A percentile compares a stretch with the other conserved stretches of the same genome.
Conservation (phyloP, 2,797 vertebrate species). For the Falco concolor region DNA sequence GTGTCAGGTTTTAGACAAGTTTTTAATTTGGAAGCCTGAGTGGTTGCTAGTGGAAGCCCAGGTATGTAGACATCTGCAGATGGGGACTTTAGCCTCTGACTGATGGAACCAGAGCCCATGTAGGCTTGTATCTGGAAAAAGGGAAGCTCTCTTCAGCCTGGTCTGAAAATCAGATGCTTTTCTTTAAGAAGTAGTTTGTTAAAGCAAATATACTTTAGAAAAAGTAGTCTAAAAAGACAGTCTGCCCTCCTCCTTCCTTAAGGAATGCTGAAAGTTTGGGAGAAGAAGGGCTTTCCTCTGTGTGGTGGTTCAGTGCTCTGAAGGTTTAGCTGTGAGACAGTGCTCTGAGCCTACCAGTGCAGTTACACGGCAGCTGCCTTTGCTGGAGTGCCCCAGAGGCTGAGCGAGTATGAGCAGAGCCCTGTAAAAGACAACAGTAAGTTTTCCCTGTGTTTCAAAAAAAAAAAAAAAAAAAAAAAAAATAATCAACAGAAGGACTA, state of each 20-base stretch:
- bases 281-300: background rate
- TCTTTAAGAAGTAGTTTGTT: background rate
- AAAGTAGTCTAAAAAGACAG: background rate
- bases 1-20: slow-evolving; percentile 7
- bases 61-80: background rate
- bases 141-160: background rate
- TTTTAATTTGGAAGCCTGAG: slow-evolving; percentile 21
- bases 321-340: background rate
- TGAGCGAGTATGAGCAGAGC: background rate
- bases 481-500: background rate
- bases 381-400: background rate
- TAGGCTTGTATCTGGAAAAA: background rate
- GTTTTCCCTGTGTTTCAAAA: background rate
- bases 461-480: background rate
- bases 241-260: background rate
- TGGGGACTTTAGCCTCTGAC: background rate
- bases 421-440: background rate
- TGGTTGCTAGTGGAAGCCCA: background rate
- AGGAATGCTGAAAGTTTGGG: background rate
- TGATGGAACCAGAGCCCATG: background rate
- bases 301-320: background rate
- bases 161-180: background rate
- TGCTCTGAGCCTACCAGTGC: background rate
- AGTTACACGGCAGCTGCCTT: background rate
- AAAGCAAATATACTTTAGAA: background rate